A percentile compares a stretch with the other conserved stretches of the same genome.
Conservation (phyloP, 2,888 invertebrate species). For the Habroteleia sp. region DNA sequence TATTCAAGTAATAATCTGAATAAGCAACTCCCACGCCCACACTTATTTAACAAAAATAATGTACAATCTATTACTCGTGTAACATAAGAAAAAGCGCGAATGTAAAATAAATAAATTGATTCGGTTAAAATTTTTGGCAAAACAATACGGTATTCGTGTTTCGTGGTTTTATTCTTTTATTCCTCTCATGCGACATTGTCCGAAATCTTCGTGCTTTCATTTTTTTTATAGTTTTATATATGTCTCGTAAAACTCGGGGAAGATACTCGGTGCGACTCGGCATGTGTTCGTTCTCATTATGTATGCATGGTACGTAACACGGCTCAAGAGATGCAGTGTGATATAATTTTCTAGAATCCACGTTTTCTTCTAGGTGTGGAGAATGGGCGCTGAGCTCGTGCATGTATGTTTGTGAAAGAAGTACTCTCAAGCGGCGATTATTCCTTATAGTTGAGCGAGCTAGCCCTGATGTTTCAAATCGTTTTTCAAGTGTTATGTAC, state of each 20-base stretch:
- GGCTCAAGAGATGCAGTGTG: conserved; percentile 71
- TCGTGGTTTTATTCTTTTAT: too few species aligned
- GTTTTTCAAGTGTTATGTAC: conserved; percentile 13
- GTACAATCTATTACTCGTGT: too few species aligned
- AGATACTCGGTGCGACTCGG: conserved; percentile 52
- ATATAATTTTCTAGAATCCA: conserved; percentile 74
- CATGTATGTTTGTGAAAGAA: conserved; percentile 46
- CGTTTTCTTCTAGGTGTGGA: conserved; percentile 62
- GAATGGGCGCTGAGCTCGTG: conserved; percentile 37
- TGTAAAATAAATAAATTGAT: too few species aligned
- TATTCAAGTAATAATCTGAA: too few species aligned
- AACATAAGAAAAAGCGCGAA: too few species aligned
- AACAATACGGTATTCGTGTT: too few species aligned
- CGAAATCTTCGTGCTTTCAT: too few species aligned
- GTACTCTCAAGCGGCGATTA: conserved; percentile 40
- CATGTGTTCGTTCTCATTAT: conserved; percentile 71
- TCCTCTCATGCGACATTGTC: too few species aligned
- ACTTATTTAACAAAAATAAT: too few species aligned
- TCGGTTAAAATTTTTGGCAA: too few species aligned
- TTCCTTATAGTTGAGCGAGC: conserved; percentile 18
- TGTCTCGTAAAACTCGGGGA: conserved; percentile 47
- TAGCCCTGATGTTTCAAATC: conserved; percentile 26
- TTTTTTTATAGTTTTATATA: conserved; percentile 51
- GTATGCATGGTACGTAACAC: conserved; percentile 74
- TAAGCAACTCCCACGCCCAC: too few species aligned